Evolutionary conservation across 1,140 invertebrate species (phyloP).

Genomic region (Drosophila quadrilineata): DNA sequence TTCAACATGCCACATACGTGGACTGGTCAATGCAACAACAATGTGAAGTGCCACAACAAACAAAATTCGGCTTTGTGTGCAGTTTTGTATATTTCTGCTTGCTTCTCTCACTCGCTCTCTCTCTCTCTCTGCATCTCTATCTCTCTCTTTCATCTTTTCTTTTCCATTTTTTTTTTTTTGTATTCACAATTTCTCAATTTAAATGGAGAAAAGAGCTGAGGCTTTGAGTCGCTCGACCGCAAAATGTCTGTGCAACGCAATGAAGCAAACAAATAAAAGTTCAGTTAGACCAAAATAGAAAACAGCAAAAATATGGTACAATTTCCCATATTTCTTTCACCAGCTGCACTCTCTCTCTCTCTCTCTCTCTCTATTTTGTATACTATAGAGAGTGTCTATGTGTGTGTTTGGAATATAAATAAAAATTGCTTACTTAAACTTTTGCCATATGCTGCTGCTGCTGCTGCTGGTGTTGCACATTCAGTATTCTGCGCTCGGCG

Average conservation of each 20-base stretch:
- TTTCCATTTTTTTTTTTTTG: constrained; percentile 5
- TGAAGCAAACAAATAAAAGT: constrained; percentile 76
- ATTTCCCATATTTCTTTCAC: constrained; percentile 66
- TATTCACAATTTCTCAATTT: constrained; percentile 26
- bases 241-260: constrained; percentile 69
- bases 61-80: constrained; percentile 29
- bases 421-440: constrained; percentile 77
- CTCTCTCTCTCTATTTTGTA: not conserved
- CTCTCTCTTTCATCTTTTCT: no score
- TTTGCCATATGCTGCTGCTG: constrained; percentile 75
- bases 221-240: constrained; percentile 70
- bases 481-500: constrained; percentile 48
- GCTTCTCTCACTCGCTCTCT: no score
- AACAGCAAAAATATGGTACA: constrained; percentile 73
- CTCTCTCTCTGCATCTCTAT: no score
- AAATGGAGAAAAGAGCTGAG: constrained; percentile 32
- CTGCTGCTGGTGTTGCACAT: constrained; percentile 25
- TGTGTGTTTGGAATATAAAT: constrained; percentile 56
- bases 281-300: constrained; percentile 60
- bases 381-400: not conserved
- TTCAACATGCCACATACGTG: no score
- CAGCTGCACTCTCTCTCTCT: constrained; percentile 26
- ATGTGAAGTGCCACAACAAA: constrained; percentile 16
- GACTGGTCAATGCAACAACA: constrained; percentile 6
- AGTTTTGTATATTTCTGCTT: no score